Conservation (phyloP, 2,113 vertebrate species). For the Antechinus stuartii region DNA sequence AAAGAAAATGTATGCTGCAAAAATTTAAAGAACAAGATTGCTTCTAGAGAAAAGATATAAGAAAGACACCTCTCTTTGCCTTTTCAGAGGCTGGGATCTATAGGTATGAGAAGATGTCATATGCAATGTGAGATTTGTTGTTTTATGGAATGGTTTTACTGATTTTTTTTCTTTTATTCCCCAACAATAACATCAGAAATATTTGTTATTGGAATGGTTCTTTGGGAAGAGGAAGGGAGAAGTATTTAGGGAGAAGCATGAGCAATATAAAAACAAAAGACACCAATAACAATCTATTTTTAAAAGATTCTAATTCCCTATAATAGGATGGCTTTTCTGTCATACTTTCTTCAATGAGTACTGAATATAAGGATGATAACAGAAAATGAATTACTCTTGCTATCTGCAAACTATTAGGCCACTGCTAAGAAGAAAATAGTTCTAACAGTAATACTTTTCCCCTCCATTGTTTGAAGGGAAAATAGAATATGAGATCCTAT, state of each 20-base stretch:
- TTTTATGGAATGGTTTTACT: neutral
- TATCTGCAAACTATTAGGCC: conserved; percentile 42
- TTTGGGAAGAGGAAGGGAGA: no score
- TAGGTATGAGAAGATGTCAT: neutral
- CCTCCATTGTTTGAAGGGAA: conserved; percentile 12
- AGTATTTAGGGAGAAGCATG: no score
- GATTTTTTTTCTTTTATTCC: neutral
- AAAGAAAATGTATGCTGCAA: no score
- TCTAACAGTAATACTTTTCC: neutral
- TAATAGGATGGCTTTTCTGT: neutral
- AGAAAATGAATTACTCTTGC: neutral
- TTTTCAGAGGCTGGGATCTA: neutral
- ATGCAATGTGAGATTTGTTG: neutral
- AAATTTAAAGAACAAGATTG: no score
- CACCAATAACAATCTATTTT: neutral
- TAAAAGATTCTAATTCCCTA: neutral
- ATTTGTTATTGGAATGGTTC: neutral
- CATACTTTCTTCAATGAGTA: neutral
- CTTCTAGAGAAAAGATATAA: no score
- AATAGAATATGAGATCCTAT: neutral
- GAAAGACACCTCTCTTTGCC: no score
- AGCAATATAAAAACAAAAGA: neutral
- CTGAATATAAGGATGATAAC: neutral
- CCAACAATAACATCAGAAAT: neutral
- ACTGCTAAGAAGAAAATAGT: conserved; percentile 40